Evolutionary conservation across 2,888 invertebrate species (phyloP).

Genomic region (Spodoptera littoralis): DNA sequence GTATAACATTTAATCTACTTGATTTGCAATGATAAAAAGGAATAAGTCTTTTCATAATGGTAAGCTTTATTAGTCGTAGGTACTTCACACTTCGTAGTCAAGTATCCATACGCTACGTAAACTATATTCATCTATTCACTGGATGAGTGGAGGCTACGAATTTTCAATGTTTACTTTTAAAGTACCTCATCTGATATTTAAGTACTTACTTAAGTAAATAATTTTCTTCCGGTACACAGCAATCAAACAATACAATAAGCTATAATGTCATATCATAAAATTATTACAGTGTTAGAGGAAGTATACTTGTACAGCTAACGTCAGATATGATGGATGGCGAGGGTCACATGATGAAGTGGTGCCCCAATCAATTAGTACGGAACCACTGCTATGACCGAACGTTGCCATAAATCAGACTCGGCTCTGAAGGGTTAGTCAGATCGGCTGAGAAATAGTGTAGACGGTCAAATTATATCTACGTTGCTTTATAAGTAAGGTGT

Average conservation of each 20-base stretch:
- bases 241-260: slow-evolving; percentile 18
- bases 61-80: too few species aligned
- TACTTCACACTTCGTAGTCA: too few species aligned
- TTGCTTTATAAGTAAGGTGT: too few species aligned
- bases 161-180: too few species aligned
- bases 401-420: slow-evolving; percentile 45
- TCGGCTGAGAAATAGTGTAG: slow-evolving; percentile 6
- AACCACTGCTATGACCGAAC: slow-evolving; percentile 60
- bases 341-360: slow-evolving; percentile 77
- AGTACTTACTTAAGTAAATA: neutral
- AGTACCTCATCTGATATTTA: too few species aligned
- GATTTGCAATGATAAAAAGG: too few species aligned
- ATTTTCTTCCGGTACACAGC: neutral
- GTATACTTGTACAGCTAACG: slow-evolving; percentile 19
- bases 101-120: too few species aligned
- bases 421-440: slow-evolving; percentile 29
- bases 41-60: too few species aligned
- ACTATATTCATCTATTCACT: too few species aligned
- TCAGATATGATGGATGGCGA: slow-evolving; percentile 71
- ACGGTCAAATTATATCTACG: neutral
- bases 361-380: slow-evolving; percentile 68
- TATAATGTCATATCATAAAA: slow-evolving; percentile 16
- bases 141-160: too few species aligned
- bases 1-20: too few species aligned
- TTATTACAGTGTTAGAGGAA: slow-evolving; percentile 27